Conservation (phyloP, 2,888 invertebrate genomes). For the Ligdia adustata region DNA sequence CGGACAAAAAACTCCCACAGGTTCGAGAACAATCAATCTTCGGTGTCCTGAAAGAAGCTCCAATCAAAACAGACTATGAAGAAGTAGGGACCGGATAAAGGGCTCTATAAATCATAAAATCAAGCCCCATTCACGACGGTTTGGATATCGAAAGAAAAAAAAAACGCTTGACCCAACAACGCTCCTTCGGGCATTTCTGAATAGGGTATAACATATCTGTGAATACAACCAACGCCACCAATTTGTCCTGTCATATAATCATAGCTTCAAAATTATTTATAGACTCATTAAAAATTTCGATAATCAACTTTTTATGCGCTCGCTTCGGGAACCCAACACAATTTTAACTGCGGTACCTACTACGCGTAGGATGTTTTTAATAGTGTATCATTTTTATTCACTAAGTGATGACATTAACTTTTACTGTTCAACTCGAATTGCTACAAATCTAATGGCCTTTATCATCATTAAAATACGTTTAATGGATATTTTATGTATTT, state of each 20-base stretch:
- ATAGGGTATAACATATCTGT: slow-evolving; percentile 38
- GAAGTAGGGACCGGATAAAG: slow-evolving; percentile 76
- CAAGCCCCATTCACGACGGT: slow-evolving; percentile 77
- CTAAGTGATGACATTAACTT: slow-evolving; percentile 53
- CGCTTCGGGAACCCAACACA: slow-evolving; percentile 38
- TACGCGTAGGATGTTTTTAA: slow-evolving; percentile 68
- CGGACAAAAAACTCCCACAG: slow-evolving; percentile 76
- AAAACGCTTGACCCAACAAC: slow-evolving; percentile 62
- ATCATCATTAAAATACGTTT: slow-evolving; percentile 45
- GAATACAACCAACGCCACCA: no score
- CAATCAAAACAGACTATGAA: slow-evolving; percentile 81
- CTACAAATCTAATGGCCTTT: slow-evolving; percentile 52
- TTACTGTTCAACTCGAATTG: slow-evolving; percentile 48
- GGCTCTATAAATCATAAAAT: slow-evolving; percentile 82
- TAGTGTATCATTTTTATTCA: slow-evolving; percentile 63
- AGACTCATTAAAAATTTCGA: slow-evolving; percentile 77
- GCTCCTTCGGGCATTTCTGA: slow-evolving; percentile 60
- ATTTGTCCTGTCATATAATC: slow-evolving; percentile 79
- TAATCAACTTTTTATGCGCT: slow-evolving; percentile 60
- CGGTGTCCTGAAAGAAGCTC: slow-evolving; percentile 73
- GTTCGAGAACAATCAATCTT: slow-evolving; percentile 81
- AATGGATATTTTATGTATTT: slow-evolving; percentile 45
- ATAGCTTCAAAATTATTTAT: slow-evolving; percentile 71
- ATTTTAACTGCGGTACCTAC: slow-evolving; percentile 42
- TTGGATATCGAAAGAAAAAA: slow-evolving; percentile 64